Percentiles rank a stretch among this genome's conserved stretches.
These are phyloP conservation scores for Ardeotis arabs DNA, from an alignment of 2,113 vertebrate genomes.

Conservation along the genomic window DNA sequence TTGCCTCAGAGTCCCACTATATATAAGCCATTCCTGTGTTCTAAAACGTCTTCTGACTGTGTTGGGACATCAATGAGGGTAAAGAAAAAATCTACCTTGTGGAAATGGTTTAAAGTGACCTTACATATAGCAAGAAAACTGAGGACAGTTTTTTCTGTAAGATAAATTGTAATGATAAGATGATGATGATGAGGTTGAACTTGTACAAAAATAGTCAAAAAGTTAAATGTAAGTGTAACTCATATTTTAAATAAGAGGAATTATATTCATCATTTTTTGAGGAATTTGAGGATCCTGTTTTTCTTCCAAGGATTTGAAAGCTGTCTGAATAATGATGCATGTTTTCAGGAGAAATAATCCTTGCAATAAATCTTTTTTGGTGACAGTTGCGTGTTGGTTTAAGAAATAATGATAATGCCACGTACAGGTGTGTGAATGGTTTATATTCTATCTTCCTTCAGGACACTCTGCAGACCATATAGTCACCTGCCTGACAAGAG, in stretches of 20 bases:
- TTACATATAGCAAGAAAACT: neutral
- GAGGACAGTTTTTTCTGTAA: neutral
- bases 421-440: neutral
- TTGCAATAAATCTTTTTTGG: neutral
- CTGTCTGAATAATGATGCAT: neutral
- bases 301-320: neutral
- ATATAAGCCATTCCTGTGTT: neutral
- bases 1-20: neutral
- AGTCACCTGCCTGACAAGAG: conserved; percentile 90
- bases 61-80: neutral
- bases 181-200: neutral
- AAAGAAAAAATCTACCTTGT: neutral
- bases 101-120: neutral
- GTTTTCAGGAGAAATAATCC: neutral
- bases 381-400: neutral
- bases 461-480: conserved; percentile 84
- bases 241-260: neutral
- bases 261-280: neutral
- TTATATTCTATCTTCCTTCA: conserved; percentile 31
- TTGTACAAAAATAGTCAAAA: neutral
- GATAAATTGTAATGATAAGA: neutral
- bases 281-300: neutral
- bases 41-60: neutral
- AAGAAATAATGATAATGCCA: neutral
- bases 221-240: neutral